A percentile compares a stretch with the other conserved stretches of the same genome.
phyloP scores from a whole-genome alignment of 1,140 invertebrate genomes.

The Diorhabda carinulata region DNA sequence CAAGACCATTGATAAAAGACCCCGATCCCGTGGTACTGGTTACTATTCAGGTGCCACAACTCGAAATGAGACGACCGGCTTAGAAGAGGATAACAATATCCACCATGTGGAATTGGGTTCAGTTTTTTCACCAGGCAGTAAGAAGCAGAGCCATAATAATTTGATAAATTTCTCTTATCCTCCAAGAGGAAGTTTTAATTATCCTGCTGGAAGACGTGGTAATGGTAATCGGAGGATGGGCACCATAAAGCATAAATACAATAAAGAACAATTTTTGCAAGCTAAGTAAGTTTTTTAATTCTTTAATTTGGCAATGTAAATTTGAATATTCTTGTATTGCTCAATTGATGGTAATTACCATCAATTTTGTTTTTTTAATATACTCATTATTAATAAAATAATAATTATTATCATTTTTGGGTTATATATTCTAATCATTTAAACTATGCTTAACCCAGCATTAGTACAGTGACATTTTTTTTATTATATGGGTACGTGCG shows the following conservation, averaged over 20 bases:
- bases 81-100: conserved; percentile 44
- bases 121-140: conserved; percentile 74
- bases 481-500: too few relatives aligned
- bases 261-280: conserved; percentile 90
- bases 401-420: too few relatives aligned
- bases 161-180: conserved; percentile 83
- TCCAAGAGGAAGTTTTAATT: conserved; percentile 53
- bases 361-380: too few relatives aligned
- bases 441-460: too few relatives aligned
- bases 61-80: conserved; percentile 70
- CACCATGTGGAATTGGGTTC: conserved; percentile 74
- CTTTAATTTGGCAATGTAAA: too few relatives aligned
- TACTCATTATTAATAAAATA: too few relatives aligned
- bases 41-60: conserved; percentile 50
- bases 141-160: conserved; percentile 89
- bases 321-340: too few relatives aligned
- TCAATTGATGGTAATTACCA: too few relatives aligned
- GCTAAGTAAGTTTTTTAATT: conserved; percentile 68
- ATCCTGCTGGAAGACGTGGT: conserved; percentile 16
- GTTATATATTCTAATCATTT: too few relatives aligned
- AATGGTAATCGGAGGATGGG: conserved; percentile 44
- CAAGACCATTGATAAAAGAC: conserved; percentile 68
- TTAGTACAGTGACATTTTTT: too few relatives aligned
- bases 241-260: conserved; percentile 67
- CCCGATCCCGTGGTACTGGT: conserved; percentile 65